These are phyloP conservation scores for Riptortus pedestris DNA, from an alignment of 1,140 invertebrate genomes.

Conservation along the genomic window DNA sequence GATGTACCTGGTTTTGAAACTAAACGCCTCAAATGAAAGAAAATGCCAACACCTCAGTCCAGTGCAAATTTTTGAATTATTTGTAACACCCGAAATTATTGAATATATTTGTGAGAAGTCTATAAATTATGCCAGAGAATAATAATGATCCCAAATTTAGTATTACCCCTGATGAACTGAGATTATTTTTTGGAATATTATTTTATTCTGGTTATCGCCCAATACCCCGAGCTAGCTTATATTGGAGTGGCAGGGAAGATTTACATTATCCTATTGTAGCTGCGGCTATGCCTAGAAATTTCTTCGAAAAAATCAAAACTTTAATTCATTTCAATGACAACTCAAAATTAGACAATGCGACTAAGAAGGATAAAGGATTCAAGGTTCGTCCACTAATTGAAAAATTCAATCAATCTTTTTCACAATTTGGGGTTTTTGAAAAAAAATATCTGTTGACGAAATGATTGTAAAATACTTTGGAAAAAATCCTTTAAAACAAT, in stretches of 20 bases:
- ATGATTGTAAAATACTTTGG: conserved; percentile 3
- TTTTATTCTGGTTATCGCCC: not conserved
- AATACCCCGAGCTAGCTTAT: not conserved
- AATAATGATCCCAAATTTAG: not conserved
- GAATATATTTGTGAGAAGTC: not conserved
- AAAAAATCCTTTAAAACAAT: no score
- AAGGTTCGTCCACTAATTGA: not conserved
- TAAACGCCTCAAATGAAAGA: no score
- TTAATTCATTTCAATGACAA: no score
- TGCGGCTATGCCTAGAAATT: no score
- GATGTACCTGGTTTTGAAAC: no score
- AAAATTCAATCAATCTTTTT: not conserved
- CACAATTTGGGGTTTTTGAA: no score
- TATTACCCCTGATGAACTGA: not conserved
- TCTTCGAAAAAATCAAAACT: no score
- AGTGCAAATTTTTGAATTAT: not conserved
- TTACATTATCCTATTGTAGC: not conserved
- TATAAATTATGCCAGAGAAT: no score
- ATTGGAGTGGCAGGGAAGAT: not conserved
- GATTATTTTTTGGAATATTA: no score
- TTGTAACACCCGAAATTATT: not conserved
- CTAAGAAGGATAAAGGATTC: not conserved
- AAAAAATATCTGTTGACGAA: not conserved
- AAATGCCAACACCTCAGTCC: not conserved
- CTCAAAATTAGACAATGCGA: no score